Percentiles rank a stretch among this genome's conserved stretches.
Evolutionary conservation across 2,113 vertebrate genomes (phyloP).

Genomic region (Phalacrocorax aristotelis): DNA sequence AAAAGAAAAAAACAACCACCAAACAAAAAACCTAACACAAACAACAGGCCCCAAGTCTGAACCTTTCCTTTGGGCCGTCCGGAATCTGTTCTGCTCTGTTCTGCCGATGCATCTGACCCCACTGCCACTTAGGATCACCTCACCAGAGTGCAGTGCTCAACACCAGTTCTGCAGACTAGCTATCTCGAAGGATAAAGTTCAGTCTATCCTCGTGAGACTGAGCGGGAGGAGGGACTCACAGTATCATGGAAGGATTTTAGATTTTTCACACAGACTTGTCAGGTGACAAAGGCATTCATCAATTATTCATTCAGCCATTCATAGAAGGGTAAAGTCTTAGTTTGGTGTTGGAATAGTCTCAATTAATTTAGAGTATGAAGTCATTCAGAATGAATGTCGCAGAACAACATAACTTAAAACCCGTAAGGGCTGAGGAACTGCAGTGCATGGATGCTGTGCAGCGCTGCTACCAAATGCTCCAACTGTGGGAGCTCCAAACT

Average conservation of each 20-base stretch:
- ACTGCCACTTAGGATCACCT: too few species aligned
- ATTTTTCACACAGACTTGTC: not conserved
- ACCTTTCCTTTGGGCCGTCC: not conserved
- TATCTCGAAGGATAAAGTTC: not conserved
- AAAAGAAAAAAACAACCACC: too few species aligned
- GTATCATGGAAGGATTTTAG: not conserved
- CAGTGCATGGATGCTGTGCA: fast-evolving
- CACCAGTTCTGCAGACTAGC: not conserved
- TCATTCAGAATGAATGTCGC: not conserved
- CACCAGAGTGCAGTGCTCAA: not conserved
- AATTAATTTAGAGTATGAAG: not conserved
- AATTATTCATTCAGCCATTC: not conserved
- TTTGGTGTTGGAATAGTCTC: not conserved
- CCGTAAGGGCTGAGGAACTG: not conserved
- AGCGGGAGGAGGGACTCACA: not conserved
- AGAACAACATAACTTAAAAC: not conserved
- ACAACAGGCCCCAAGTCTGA: not conserved
- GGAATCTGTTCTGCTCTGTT: fast-evolving
- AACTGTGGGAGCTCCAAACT: not conserved
- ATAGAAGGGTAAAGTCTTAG: not conserved
- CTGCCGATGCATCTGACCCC: fast-evolving
- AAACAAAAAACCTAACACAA: not conserved
- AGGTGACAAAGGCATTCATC: not conserved
- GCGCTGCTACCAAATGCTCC: not conserved
- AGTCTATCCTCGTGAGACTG: not conserved